These are phyloP conservation scores for Ophioninae sp. DNA, from an alignment of 2,888 invertebrate genomes.

Conservation along the genomic window DNA sequence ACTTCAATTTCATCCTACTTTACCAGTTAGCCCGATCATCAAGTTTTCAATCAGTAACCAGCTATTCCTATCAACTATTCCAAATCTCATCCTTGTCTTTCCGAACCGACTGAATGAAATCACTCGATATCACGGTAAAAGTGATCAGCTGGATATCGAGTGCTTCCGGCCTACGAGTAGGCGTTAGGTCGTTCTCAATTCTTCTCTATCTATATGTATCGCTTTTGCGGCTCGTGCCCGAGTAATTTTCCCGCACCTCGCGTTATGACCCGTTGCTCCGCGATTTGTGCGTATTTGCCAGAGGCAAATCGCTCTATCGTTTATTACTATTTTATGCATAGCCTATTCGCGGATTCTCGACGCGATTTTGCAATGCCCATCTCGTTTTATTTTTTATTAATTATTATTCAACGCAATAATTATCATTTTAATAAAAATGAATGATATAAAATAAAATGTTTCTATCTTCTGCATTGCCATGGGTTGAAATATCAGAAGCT, in stretches of 20 bases:
- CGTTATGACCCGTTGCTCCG: constrained; percentile 25
- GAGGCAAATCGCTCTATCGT: constrained; percentile 28
- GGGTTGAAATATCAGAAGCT: too few species aligned
- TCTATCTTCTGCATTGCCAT: not conserved
- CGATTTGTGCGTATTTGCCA: constrained; percentile 43
- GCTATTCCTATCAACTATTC: not conserved
- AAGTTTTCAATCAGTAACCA: not conserved
- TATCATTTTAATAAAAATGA: not conserved
- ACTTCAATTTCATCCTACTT: too few species aligned
- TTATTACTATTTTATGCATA: constrained; percentile 53
- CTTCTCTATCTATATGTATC: constrained; percentile 10
- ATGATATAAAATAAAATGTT: not conserved
- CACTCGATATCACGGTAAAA: constrained; percentile 24
- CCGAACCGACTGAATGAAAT: constrained; percentile 1
- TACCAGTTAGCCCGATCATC: not conserved
- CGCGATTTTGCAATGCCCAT: not conserved
- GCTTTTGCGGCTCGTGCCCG: constrained; percentile 16
- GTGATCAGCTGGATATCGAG: constrained; percentile 12
- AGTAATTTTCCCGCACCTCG: constrained; percentile 34
- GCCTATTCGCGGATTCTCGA: constrained; percentile 37
- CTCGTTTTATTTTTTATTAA: constrained; percentile 6
- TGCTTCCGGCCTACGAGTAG: constrained; percentile 58
- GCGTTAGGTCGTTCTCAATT: constrained; percentile 49
- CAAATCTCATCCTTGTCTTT: not conserved
- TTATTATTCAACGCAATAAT: constrained; percentile 13